Evolutionary conservation across 2,797 vertebrate species (phyloP).

Genomic region (Gallinago solitaria): DNA sequence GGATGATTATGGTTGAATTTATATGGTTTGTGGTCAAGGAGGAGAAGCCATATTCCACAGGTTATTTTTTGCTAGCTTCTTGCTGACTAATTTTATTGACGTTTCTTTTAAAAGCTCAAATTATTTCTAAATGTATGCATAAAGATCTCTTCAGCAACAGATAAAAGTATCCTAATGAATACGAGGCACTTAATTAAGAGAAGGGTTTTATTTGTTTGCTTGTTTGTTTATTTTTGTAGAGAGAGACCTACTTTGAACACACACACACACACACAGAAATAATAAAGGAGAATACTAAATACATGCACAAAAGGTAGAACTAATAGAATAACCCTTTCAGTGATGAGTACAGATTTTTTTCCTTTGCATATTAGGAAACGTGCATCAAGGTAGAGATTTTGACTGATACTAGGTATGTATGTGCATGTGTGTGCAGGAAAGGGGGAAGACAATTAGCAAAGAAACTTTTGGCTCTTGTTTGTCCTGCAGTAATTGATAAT

Average conservation of each 20-base stretch:
- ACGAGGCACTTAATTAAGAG: neutral
- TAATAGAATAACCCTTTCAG: neutral
- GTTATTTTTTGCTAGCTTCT: neutral
- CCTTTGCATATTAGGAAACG: neutral
- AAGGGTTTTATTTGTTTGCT: neutral
- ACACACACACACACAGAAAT: neutral
- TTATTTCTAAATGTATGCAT: neutral
- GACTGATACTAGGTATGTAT: neutral
- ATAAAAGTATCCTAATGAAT: neutral
- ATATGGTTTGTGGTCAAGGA: neutral
- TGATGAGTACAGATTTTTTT: neutral
- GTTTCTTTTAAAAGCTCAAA: neutral
- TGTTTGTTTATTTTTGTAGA: neutral
- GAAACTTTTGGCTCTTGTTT: neutral
- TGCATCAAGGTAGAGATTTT: neutral
- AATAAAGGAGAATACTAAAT: neutral
- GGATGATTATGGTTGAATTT: neutral
- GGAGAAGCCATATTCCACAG: neutral
- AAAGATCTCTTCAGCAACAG: neutral
- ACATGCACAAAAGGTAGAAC: neutral
- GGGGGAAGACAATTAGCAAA: neutral
- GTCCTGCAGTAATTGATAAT: neutral
- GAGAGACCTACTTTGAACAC: neutral
- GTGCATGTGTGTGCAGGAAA: fast-evolving
- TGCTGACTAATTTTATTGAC: neutral